Percentiles rank a stretch among this genome's conserved stretches.
phyloP scores from a whole-genome alignment of 2,797 vertebrate species.

The Lindbergichthys nudifrons region DNA sequence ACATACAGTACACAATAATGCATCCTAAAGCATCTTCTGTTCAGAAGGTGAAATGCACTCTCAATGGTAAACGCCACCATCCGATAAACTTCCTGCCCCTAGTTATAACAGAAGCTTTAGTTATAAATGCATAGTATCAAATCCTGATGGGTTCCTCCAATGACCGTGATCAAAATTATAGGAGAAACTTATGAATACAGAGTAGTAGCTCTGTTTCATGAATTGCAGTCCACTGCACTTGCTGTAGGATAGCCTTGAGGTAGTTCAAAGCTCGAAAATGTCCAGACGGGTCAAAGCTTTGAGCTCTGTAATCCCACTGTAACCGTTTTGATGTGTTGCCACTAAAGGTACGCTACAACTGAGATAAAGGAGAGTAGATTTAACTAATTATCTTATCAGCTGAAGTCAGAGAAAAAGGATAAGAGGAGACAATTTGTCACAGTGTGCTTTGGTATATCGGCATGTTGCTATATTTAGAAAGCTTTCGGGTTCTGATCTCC shows the following conservation, averaged over 20 bases:
- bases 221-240: conserved; percentile 18
- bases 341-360: conserved; percentile 33
- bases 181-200: background rate
- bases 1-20: no score
- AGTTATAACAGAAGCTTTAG: background rate
- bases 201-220: background rate
- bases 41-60: no score
- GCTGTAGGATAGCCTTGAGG: background rate
- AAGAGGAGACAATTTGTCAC: conserved; percentile 54
- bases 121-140: no score
- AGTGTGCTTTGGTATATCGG: conserved; percentile 27
- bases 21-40: no score
- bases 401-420: conserved; percentile 29
- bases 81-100: background rate
- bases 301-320: conserved; percentile 15
- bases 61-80: background rate
- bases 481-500: conserved; percentile 56
- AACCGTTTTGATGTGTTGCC: conserved; percentile 40
- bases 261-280: conserved; percentile 39
- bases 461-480: conserved; percentile 61
- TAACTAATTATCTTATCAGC: conserved; percentile 51
- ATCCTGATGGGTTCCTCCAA: background rate
- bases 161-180: background rate
- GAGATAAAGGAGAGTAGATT: conserved; percentile 56
- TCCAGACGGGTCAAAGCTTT: no score